Evolutionary conservation across 1,140 invertebrate genomes (phyloP).

Genomic region (Agrypnia vestita): DNA sequence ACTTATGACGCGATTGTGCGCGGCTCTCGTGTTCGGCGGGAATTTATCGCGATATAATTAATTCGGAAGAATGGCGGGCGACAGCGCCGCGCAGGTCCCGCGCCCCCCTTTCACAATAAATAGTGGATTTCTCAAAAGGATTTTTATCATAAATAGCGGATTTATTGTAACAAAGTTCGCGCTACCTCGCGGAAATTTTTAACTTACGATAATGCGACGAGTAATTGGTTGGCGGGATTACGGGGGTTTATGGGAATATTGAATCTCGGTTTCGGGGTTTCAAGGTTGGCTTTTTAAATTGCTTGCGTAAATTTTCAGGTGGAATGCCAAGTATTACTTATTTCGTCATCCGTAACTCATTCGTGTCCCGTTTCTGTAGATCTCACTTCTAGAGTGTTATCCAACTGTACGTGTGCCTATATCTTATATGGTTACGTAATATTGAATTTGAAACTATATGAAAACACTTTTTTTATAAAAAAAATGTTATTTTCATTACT

Average conservation of each 20-base stretch:
- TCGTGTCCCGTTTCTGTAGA: too few species aligned
- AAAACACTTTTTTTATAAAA: too few species aligned
- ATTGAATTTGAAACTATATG: too few species aligned
- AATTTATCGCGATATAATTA: conserved; percentile 43
- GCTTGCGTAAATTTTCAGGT: background rate
- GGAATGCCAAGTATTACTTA: background rate
- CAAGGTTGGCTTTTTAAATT: background rate
- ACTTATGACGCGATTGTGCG: conserved; percentile 33
- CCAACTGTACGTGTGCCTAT: too few species aligned
- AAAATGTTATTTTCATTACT: too few species aligned
- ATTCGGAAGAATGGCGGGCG: conserved; percentile 32
- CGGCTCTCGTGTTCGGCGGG: background rate
- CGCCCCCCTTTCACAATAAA: conserved; percentile 36
- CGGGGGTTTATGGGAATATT: background rate
- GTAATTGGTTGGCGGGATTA: conserved; percentile 25
- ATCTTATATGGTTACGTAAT: too few species aligned
- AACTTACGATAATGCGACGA: conserved; percentile 33
- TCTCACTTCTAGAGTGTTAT: too few species aligned
- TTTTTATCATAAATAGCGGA: conserved; percentile 42
- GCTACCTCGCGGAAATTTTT: conserved; percentile 25
- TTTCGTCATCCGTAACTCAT: too few species aligned
- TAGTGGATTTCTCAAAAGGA: conserved; percentile 38
- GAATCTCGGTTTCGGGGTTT: background rate
- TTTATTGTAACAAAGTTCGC: conserved; percentile 23
- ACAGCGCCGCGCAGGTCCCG: conserved; percentile 28